These are phyloP conservation scores for Callyntrura sp. DNA, from an alignment of 2,888 invertebrate species.

Conservation along the genomic window DNA sequence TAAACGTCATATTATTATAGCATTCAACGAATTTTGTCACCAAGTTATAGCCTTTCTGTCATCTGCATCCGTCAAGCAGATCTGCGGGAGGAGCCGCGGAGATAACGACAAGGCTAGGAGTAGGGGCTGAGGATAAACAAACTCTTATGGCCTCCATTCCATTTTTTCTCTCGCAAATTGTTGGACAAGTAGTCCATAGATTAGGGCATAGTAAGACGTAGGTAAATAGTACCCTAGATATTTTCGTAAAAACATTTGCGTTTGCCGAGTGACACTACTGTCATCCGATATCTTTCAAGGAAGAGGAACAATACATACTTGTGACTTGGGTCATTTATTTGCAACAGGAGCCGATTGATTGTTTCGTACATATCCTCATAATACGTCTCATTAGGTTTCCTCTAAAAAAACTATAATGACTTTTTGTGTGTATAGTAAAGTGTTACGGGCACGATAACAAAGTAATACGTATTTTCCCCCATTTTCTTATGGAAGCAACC, in stretches of 20 bases:
- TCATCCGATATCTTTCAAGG: conserved; percentile 65
- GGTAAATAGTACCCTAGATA: neutral
- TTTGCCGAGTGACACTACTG: neutral
- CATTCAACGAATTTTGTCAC: conserved; percentile 18
- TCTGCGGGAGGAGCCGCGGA: neutral
- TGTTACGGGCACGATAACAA: neutral
- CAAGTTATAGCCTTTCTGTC: conserved; percentile 17
- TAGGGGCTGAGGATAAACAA: neutral
- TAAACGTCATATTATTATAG: neutral
- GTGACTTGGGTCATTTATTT: conserved; percentile 36
- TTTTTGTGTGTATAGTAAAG: neutral
- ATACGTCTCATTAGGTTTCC: neutral
- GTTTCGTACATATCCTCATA: conserved; percentile 14
- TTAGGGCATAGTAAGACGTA: no score
- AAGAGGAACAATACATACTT: conserved; percentile 58
- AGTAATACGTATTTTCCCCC: neutral
- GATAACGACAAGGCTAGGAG: conserved; percentile 34
- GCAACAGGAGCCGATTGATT: conserved; percentile 27
- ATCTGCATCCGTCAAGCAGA: neutral
- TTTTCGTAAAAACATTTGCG: neutral
- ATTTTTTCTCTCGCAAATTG: conserved; percentile 34
- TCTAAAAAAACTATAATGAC: neutral
- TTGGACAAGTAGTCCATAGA: conserved; percentile 14
- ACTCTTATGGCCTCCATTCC: conserved; percentile 37
- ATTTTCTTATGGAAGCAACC: neutral